Conservation (phyloP, 2,797 vertebrate species). For the Eleutherodactylus coqui region DNA sequence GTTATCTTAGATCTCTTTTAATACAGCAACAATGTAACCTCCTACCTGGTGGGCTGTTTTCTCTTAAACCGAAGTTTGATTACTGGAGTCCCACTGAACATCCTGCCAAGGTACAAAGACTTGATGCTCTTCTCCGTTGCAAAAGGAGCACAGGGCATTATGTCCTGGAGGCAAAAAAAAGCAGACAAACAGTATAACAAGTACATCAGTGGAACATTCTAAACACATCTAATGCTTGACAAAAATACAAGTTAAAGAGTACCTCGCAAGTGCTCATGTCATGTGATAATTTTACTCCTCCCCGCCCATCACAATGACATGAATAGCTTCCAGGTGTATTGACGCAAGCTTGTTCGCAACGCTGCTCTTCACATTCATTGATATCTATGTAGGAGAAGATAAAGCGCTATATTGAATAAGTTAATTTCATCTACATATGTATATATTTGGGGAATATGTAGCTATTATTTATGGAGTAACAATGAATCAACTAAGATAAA, state of each 20-base stretch:
- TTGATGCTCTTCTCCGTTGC: constrained; percentile 85
- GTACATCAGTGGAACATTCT: neutral
- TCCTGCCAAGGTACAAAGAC: constrained; percentile 92
- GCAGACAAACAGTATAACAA: neutral
- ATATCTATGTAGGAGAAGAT: constrained; percentile 78
- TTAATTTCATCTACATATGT: neutral
- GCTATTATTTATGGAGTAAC: neutral
- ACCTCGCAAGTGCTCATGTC: constrained; percentile 94
- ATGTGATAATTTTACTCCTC: constrained; percentile 84
- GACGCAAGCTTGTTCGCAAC: constrained; percentile 89
- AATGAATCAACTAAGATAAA: neutral
- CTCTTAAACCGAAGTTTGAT: constrained; percentile 91
- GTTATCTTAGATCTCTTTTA: neutral
- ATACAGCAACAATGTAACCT: neutral
- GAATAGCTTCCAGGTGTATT: constrained; percentile 90
- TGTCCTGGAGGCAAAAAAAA: constrained; percentile 77
- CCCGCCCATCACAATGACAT: constrained; percentile 93
- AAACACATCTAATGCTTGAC: neutral
- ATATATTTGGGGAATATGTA: neutral
- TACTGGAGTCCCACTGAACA: constrained; percentile 92
- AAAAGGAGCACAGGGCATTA: constrained; percentile 83
- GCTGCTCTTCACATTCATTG: constrained; percentile 86
- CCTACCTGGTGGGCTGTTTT: constrained; percentile 88
- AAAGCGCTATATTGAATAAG: neutral
- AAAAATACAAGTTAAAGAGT: constrained; percentile 39